phyloP scores from a whole-genome alignment of 2,113 vertebrate species.

The Setophaga petechia region DNA sequence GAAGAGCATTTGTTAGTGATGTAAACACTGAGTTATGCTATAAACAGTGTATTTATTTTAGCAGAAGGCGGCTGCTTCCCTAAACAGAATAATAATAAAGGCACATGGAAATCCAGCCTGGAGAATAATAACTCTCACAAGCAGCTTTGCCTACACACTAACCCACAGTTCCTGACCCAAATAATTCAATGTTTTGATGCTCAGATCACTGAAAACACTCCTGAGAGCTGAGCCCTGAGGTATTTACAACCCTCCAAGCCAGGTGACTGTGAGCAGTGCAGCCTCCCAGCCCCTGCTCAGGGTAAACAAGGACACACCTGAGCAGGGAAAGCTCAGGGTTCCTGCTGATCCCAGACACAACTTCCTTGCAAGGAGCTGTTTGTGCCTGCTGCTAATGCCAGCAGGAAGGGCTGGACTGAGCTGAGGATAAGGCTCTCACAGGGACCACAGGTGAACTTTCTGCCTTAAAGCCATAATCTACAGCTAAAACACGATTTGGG shows the following conservation, averaged over 20 bases:
- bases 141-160: not conserved
- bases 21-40: not conserved
- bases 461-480: not conserved
- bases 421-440: not conserved
- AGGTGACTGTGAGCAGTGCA: not conserved
- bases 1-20: not conserved
- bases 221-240: not conserved
- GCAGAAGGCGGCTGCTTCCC: not conserved
- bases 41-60: not conserved
- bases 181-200: not conserved
- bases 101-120: not conserved
- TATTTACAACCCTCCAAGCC: not conserved
- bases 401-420: not conserved
- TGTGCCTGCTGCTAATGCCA: not conserved
- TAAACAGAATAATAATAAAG: not conserved
- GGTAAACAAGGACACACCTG: not conserved
- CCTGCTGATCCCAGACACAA: not conserved
- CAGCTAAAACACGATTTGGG: not conserved
- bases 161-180: not conserved
- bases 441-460: not conserved
- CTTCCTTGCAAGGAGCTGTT: fast-evolving
- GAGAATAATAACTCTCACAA: not conserved
- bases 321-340: not conserved
- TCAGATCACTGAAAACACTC: not conserved
- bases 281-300: not conserved